Evolutionary conservation across 1,140 invertebrate genomes (phyloP), one percentile per base, ranked within the genome.

Genomic region (Drosophila neocordata): DNA sequence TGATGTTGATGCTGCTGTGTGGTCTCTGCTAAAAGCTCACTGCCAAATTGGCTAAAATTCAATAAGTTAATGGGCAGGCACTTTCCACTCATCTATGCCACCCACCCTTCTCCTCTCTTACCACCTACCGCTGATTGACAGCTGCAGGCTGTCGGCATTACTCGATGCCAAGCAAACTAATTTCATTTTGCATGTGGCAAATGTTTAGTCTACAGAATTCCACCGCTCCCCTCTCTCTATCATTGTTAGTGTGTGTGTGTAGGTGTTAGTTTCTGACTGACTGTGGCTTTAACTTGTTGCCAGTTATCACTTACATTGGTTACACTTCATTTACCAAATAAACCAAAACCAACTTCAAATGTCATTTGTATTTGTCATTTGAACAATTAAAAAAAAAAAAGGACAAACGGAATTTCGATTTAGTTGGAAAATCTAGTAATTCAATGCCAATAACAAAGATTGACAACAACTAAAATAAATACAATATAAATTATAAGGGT

Each of bases 41-140:
- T 67, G 71, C 53, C 35, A 75, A 87, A 87, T 87, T 88, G 79
- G 75, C 75, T 88, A 71, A 82, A 88, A 87, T 88, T 88, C 83
- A 87, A 87, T 87, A 87, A 87, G 83, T 88, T 87, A 88, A 87
- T 87, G 83, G 41, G 41, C 41, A 48, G 41, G 62, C 56, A 65
- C 34, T 24, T 53, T 44, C 61, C 48, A 31, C 41, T 51, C 15
- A 18, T 57, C 38, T 13, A 35, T 8, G 44, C n/a, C 34, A 12
- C 9, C n/a, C 34, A 11, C 34, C 11, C 6, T 7, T 7, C 31
- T 35, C 34, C 11, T 11, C 2, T 1, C 61, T 69, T 65, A 68
- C 15, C 53, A 5, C 12, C 11, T 18, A 24, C 13, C 18, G 41
- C 41, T 48, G 61, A 63, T 61, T 73, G 75, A 79, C 78, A 88